Evolutionary conservation across 2,888 invertebrate species (phyloP).

Genomic region (Germaria angustata): DNA sequence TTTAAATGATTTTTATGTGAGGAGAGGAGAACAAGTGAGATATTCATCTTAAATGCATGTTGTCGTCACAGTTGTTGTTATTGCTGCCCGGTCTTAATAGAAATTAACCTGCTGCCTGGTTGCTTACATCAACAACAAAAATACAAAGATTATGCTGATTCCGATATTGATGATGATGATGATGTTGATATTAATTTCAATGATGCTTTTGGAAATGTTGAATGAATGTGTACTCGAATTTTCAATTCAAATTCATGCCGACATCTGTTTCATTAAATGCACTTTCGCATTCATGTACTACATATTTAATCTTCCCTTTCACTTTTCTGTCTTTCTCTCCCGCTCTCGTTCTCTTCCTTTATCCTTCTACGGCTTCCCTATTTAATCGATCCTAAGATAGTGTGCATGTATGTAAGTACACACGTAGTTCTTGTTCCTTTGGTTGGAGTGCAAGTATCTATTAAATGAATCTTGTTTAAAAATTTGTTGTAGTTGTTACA

Average conservation of each 20-base stretch:
- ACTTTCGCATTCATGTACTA: constrained; percentile 6
- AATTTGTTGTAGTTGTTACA: background rate
- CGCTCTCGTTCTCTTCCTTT: too few species aligned
- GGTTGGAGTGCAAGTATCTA: too few species aligned
- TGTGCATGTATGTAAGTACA: background rate
- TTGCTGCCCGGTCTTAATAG: background rate
- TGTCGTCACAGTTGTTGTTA: constrained; percentile 10
- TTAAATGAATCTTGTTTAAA: background rate
- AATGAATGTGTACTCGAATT: too few species aligned
- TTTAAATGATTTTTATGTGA: background rate
- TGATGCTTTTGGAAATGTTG: constrained; percentile 15
- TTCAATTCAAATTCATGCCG: constrained; percentile 18
- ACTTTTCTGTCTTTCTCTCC: background rate
- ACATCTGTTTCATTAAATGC: constrained; percentile 55
- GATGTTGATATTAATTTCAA: constrained; percentile 25
- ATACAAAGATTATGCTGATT: background rate
- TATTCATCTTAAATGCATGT: constrained; percentile 31
- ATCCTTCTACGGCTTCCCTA: background rate
- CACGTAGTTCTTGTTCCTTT: background rate
- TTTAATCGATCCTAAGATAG: constrained; percentile 7
- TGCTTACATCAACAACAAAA: background rate
- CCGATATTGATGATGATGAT: background rate
- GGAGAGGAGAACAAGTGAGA: constrained; percentile 26
- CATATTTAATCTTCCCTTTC: background rate
- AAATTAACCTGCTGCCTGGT: constrained; percentile 55